Base-by-base conservation (phyloP, 2,888 invertebrate genomes). In the Ophioninae sp. region DNA sequence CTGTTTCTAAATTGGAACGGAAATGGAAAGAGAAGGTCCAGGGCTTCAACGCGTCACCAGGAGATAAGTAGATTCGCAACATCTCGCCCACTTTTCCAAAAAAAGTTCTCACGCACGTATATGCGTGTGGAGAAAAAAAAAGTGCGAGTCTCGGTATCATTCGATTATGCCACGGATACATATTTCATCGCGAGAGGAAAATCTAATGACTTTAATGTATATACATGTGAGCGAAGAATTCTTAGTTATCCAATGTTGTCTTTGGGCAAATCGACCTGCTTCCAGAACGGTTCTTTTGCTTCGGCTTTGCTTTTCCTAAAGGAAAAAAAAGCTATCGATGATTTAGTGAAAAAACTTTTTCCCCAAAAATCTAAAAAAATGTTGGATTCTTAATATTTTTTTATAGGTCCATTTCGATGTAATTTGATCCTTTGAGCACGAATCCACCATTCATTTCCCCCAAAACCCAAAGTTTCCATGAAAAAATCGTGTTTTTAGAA, bases 161-260 rank as follows among this genome's bases (percentile, higher is more conserved):
- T 83, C 82, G 84, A 85, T 85, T 82, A 82, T 76, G 72, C 78
- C 69, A 59, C 68, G n/a, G 44, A 76, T 73, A 83, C 67, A 72
- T 69, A 41, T 51, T 76, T 23, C 56, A 51, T 30, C 58, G 74
- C 72, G 67, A 82, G 69, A 83, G 65, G 67, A 83, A 86, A 86
- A 80, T 86, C 84, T 58, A 23, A 74, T 76, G 20, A 39, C n/a
- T 65, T 39, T 20, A 8, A 39, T 10, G n/a, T n/a, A 1, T 39
- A 7, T 30, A 30, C 30, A 9, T 5, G 13, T n/a, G 23, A 23
- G 13, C 63, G 13, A 63, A 63, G 0, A 10, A 30, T 61, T 22
- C 9, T 30, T 23, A 23, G 23, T n/a, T n/a, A 61, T 22, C 2
- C 22, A 61, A 61, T 61, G 13, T 22, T 23, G 23, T 9, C 22